Conservation (phyloP, 2,888 invertebrate species). For the Caenorhabditis sp. region DNA sequence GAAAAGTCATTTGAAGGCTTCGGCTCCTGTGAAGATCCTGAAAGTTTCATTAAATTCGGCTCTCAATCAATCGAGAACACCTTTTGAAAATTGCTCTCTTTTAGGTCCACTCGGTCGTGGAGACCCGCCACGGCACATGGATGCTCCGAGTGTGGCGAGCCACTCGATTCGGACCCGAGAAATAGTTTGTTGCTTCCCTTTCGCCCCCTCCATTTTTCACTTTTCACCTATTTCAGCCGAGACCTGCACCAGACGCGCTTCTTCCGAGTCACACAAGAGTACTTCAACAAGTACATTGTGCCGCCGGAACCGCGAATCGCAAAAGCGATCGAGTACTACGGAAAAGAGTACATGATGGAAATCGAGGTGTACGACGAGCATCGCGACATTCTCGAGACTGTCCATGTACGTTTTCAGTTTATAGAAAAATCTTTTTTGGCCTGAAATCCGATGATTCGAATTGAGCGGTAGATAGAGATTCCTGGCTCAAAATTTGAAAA, state of each 20-base stretch:
- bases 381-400: background rate
- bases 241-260: background rate
- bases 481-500: no score
- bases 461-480: no score
- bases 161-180: background rate
- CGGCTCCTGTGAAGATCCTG: no score
- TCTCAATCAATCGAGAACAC: no score
- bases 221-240: background rate
- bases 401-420: background rate
- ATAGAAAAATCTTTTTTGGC: no score
- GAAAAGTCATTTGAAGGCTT: background rate
- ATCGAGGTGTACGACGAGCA: constrained; percentile 30
- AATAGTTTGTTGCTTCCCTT: background rate
- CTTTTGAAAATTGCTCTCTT: no score
- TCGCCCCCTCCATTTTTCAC: background rate
- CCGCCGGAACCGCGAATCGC: constrained; percentile 11
- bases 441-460: no score
- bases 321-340: constrained; percentile 2
- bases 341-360: constrained; percentile 7
- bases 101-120: constrained; percentile 26
- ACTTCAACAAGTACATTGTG: constrained; percentile 12
- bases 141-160: constrained; percentile 20
- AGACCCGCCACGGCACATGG: background rate
- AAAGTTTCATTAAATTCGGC: no score
- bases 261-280: constrained; percentile 1